These are phyloP conservation scores for Episyrphus balteatus DNA, from an alignment of 1,140 invertebrate species.

Conservation along the genomic window DNA sequence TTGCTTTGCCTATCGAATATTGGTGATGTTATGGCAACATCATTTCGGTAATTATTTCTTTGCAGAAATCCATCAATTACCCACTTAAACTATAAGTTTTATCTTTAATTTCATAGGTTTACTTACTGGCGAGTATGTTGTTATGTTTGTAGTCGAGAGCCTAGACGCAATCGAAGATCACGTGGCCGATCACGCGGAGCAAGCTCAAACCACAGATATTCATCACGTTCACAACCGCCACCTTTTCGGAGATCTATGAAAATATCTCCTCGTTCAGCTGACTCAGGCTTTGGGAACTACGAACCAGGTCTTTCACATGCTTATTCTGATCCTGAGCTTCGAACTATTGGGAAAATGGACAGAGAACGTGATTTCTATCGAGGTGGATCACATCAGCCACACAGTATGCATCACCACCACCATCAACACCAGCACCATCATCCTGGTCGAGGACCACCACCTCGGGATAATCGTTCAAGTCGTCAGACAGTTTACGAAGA, in stretches of 20 bases:
- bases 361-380: slow-evolving; percentile 21
- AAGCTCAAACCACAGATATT: slow-evolving; percentile 14
- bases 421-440: slow-evolving; percentile 1
- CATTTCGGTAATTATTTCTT: slow-evolving; percentile 54
- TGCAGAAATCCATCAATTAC: neutral
- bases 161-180: slow-evolving; percentile 47
- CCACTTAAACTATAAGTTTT: neutral
- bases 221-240: slow-evolving; percentile 36
- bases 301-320: slow-evolving; percentile 39
- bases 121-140: slow-evolving; percentile 84
- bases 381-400: slow-evolving; percentile 9
- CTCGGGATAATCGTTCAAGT: slow-evolving; percentile 2
- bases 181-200: slow-evolving; percentile 20
- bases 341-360: slow-evolving; percentile 29
- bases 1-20: slow-evolving; percentile 89
- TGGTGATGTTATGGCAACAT: slow-evolving; percentile 90
- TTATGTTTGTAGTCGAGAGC: slow-evolving; percentile 72
- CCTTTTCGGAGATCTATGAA: slow-evolving; percentile 46
- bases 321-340: slow-evolving; percentile 43
- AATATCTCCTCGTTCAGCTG: slow-evolving; percentile 54
- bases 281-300: slow-evolving; percentile 37
- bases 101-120: slow-evolving; percentile 45
- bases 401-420: slow-evolving; percentile 1
- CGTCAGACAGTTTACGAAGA: slow-evolving; percentile 28
- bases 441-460: slow-evolving; percentile 14